phyloP scores from a whole-genome alignment of 2,888 invertebrate species.

The Willowsia nigromaculata region DNA sequence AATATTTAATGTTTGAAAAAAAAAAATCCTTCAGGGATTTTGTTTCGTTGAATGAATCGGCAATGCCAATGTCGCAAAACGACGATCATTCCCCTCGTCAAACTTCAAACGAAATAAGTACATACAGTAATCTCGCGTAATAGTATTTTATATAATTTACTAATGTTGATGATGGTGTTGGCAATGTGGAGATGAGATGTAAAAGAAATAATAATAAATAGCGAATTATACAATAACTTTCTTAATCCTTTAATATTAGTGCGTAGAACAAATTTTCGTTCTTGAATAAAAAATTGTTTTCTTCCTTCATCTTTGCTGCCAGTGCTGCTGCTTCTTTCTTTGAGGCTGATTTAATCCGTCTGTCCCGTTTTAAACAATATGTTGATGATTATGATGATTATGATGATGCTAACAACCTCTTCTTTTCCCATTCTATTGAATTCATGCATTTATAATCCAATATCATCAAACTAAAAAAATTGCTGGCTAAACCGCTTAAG shows the following conservation, averaged over 20 bases:
- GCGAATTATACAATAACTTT: conserved; percentile 20
- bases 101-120: background rate
- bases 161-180: background rate
- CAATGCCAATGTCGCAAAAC: conserved; percentile 44
- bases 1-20: conserved; percentile 2
- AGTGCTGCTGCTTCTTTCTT: background rate
- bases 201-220: conserved; percentile 39
- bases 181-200: background rate
- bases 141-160: background rate
- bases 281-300: conserved; percentile 9
- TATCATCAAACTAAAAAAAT: conserved; percentile 26
- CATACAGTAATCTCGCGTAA: background rate
- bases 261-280: background rate
- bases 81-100: background rate
- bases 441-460: conserved; percentile 53
- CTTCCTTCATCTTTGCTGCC: conserved; percentile 15
- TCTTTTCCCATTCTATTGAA: background rate
- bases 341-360: conserved; percentile 42
- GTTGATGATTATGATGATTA: background rate
- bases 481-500: conserved; percentile 55
- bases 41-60: background rate
- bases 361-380: conserved; percentile 64
- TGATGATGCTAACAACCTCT: conserved; percentile 24
- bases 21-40: background rate
- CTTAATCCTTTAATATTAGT: conserved; percentile 15